Evolutionary conservation across 2,113 vertebrate species (phyloP), one percentile per base, ranked within the genome.

Genomic region (Bubo bubo): DNA sequence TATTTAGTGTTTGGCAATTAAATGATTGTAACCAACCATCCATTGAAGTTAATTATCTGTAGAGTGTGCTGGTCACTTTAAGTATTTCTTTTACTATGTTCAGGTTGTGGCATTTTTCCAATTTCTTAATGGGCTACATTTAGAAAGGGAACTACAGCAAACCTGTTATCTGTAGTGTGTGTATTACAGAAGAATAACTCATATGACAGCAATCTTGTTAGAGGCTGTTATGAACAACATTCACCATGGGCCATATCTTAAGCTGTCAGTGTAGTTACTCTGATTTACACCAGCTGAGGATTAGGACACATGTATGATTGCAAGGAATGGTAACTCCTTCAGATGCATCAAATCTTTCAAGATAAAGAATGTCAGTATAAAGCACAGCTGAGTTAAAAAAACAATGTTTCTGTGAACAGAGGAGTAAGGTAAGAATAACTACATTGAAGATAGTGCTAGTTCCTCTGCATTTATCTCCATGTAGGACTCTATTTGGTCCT

Each of bases 301-400:
- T 66, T 80, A 70, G 72, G 55, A 63, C 20, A 32, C 41, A 50
- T 24, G 14, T 79, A 53, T 73, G 58, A 92, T 77, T 84, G 41
- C 43, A 66, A 90, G 34, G n/a, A 92, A 76, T 66, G 53, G 66
- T 56, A 76, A 90, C 27, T 90, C n/a, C 55, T 90, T 86, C 28
- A 77, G 59, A 86, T 73, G 59, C n/a, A 56, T 53, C 79, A 94
- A 90, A 68, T 79, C 53, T 86, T 94, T 97, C 77, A 83, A 90
- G 63, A 85, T 77, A 67, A 73, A 81, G 55, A 59, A 59, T 93
- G n/a, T 71, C 62, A 47, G n/a, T 14, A 47, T 88, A 70, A 95
- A 90, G 37, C 8, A 7, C n/a, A 68, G 49, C 63, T 75, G 79
- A 81, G 70, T 86, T 86, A 62, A 88, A 92, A 92, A 94, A 88